phyloP scores from a whole-genome alignment of 2,888 invertebrate genomes.

The Pterostichus niger region DNA sequence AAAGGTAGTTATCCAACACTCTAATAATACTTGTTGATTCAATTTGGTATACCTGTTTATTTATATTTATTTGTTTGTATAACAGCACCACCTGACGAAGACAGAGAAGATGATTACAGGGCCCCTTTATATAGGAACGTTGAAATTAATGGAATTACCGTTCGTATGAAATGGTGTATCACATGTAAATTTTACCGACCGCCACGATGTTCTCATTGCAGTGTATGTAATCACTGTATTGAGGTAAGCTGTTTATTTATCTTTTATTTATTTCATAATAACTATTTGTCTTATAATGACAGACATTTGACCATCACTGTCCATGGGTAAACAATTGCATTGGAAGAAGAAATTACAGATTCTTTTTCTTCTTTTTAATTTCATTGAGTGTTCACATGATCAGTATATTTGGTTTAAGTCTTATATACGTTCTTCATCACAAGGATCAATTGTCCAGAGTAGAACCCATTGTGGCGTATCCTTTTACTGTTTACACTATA shows the following conservation, averaged over 20 bases:
- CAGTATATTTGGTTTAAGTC: slow-evolving; percentile 96
- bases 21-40: slow-evolving; percentile 34
- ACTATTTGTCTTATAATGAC: slow-evolving; percentile 74
- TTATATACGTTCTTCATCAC: slow-evolving; percentile 93
- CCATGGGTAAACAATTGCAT: slow-evolving; percentile 99
- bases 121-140: slow-evolving; percentile 98
- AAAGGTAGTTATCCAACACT: slow-evolving; percentile 84
- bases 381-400: slow-evolving; percentile 98
- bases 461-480: slow-evolving; percentile 92
- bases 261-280: slow-evolving; percentile 18
- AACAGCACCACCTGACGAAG: slow-evolving; percentile 96
- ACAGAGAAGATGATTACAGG: slow-evolving; percentile 97
- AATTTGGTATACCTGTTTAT: neutral
- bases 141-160: slow-evolving; percentile 98
- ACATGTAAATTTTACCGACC: slow-evolving; percentile 99
- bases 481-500: slow-evolving; percentile 78
- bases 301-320: slow-evolving; percentile 99
- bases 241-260: slow-evolving; percentile 82
- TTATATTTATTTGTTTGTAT: slow-evolving; percentile 3
- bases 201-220: slow-evolving; percentile 99
- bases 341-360: slow-evolving; percentile 97
- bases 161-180: slow-evolving; percentile 99
- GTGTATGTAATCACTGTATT: slow-evolving; percentile 99
- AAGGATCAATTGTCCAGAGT: slow-evolving; percentile 89
- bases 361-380: slow-evolving; percentile 99